Base-by-base conservation (phyloP, 2,797 vertebrate species). In the Falco biarmicus region DNA sequence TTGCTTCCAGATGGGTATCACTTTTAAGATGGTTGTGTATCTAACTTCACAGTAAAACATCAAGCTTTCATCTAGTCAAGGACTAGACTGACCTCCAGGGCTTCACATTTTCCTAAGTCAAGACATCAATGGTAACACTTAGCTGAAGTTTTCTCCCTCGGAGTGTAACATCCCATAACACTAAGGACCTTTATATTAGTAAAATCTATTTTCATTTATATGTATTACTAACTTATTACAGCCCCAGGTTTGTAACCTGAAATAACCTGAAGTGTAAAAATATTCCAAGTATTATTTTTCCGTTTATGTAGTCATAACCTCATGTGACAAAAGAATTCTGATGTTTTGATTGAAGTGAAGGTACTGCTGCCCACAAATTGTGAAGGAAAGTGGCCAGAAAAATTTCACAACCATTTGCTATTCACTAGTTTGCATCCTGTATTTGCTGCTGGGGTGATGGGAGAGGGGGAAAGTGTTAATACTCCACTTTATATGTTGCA, bases 351-450 rank as follows among this genome's bases (percentile, higher is more conserved):
- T 66, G 57, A 74, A 82, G n/a, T 31, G 63, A 45, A 56, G 37
- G 24, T 45, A 28, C 14, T 57, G 28, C n/a, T 80, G 39, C 53
- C 57, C 0, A 0, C 32, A 41, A 47, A 43, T 2, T 61, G 22
- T 66, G 32, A 76, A 85, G 41, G 8, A 20, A 68, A 74, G 26
- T 2, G 3, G 25, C 19, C 73, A 76, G 13, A 47, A 64, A 8
- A 63, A 25, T 71, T 86, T 60, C 54, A 94, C 61, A 80, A 84
- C 20, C 22, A 50, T 48, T 32, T 45, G 6, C 48, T 70, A 32
- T 66, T 81, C 32, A 45, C 25, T 60, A 17, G 39, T 74, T 56
- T 63, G 34, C 57, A 77, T 22, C 25, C 31, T 68, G 17, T 60
- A 57, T 65, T 47, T 70, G 80, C 32, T 68, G 82, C 37, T 43